Evolutionary conservation across 2,113 vertebrate species (phyloP).

Genomic region (Glaucomys volans): DNA sequence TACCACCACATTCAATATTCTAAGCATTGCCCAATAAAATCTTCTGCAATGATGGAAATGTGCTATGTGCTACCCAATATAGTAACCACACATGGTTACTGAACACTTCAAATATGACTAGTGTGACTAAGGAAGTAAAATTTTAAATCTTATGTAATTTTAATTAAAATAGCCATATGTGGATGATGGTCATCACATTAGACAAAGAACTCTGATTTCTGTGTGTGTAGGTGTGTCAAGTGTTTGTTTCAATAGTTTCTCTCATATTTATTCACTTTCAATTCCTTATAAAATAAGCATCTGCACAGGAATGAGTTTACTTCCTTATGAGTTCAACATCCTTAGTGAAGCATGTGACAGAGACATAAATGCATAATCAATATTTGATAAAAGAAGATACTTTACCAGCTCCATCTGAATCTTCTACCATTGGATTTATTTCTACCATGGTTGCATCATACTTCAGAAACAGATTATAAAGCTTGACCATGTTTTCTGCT

Average conservation of each 20-base stretch:
- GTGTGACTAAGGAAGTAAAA: not conserved
- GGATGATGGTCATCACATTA: not conserved
- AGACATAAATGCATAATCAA: not conserved
- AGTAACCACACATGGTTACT: not conserved
- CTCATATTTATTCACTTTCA: not conserved
- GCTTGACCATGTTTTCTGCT: slow-evolving; percentile 96
- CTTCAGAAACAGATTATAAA: slow-evolving; percentile 96
- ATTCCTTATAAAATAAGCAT: slow-evolving; percentile 35
- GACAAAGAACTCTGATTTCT: not conserved
- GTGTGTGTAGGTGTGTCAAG: not conserved
- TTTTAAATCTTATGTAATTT: not conserved
- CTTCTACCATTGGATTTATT: slow-evolving; percentile 99
- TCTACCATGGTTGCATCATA: slow-evolving; percentile 99
- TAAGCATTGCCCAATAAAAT: not conserved
- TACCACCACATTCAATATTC: not conserved
- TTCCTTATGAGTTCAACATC: slow-evolving; percentile 15
- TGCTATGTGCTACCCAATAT: not conserved
- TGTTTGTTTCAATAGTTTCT: not conserved
- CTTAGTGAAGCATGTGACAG: not conserved
- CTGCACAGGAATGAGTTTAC: not conserved
- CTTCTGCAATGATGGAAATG: not conserved
- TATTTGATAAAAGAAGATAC: slow-evolving; percentile 58
- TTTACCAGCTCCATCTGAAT: slow-evolving; percentile 96
- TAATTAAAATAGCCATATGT: not conserved
- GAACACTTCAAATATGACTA: not conserved